Conservation (phyloP, 1,140 invertebrate species). For the Maniola jurtina region DNA sequence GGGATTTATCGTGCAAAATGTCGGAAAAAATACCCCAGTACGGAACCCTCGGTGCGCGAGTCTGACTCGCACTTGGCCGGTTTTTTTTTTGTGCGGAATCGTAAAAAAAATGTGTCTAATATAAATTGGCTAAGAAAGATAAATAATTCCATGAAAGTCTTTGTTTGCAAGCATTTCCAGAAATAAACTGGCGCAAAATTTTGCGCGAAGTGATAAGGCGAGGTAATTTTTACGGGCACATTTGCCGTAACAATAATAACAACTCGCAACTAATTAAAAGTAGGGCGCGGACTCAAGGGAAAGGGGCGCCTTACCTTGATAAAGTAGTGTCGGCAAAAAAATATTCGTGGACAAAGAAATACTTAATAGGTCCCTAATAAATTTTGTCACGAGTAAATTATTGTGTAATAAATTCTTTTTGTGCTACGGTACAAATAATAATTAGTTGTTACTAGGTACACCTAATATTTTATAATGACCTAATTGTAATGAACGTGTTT, state of each 20-base stretch:
- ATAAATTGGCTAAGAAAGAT: conserved; percentile 26
- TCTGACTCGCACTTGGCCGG: too few relatives aligned
- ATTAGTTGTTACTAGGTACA: too few relatives aligned
- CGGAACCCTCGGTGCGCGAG: too few relatives aligned
- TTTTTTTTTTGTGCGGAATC: too few relatives aligned
- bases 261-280: conserved; percentile 75
- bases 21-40: too few relatives aligned
- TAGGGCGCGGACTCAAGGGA: conserved; percentile 53
- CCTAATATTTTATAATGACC: too few relatives aligned
- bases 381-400: conserved; percentile 3
- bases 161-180: conserved; percentile 31
- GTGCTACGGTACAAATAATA: not conserved
- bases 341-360: not conserved
- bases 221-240: conserved; percentile 71
- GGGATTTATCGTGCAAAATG: too few relatives aligned
- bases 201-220: conserved; percentile 56
- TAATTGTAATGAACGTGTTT: too few relatives aligned
- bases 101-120: too few relatives aligned
- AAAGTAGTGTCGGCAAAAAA: conserved; percentile 52
- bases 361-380: not conserved
- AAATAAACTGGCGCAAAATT: conserved; percentile 47
- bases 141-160: conserved; percentile 30
- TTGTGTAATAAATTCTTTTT: conserved; percentile 1
- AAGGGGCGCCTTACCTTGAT: conserved; percentile 56
- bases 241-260: conserved; percentile 73